Base-by-base conservation (phyloP, 2,113 vertebrate species). In the Pardalotus punctatus region DNA sequence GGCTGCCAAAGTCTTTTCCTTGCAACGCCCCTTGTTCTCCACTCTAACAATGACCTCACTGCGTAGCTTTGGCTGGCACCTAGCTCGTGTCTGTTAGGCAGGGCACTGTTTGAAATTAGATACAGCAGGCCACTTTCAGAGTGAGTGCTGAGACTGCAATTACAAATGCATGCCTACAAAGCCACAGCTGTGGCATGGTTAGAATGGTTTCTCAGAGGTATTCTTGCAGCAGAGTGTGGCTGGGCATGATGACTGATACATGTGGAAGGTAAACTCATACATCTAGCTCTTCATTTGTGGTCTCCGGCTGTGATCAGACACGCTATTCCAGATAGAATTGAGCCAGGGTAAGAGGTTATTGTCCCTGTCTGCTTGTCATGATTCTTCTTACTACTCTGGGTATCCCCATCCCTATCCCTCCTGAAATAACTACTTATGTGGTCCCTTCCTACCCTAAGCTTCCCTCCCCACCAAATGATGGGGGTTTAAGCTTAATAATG, bases 71-170 rank as follows among this genome's bases (percentile, higher is more conserved):
- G 69, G 60, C 80, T 95, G 94, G 60, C 86, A 92, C 76, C 43
- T 92, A 7, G 4, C 80, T 94, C 12, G 5, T 50, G 67, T 67
- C 79, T 88, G 25, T 72, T 81, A 74, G 64, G 80, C 64, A 88
- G 85, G 47, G 71, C 70, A 64, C 60, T 83, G 67, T 51, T 58
- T 71, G 79, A 81, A 95, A 96, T 88, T 8, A 90, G 76, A 90
- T 84, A 61, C 53, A 67, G 8, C 43, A 56, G n/a, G 40, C 31
- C 1, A 23, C 83, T 90, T 93, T 73, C 74, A 78, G 70, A 62
- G 35, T 27, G 51, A 67, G 22, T 78, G 92, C 77, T 92, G 88
- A 94, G 38, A 66, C 84, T 94, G 92, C 81, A 94, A 78, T 93
- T 91, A 58, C 4, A 4, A 83, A 62, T 58, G 47, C 69, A 82